Evolutionary conservation across 2,797 vertebrate species (phyloP).

Genomic region (Pseudochaenichthys georgianus): DNA sequence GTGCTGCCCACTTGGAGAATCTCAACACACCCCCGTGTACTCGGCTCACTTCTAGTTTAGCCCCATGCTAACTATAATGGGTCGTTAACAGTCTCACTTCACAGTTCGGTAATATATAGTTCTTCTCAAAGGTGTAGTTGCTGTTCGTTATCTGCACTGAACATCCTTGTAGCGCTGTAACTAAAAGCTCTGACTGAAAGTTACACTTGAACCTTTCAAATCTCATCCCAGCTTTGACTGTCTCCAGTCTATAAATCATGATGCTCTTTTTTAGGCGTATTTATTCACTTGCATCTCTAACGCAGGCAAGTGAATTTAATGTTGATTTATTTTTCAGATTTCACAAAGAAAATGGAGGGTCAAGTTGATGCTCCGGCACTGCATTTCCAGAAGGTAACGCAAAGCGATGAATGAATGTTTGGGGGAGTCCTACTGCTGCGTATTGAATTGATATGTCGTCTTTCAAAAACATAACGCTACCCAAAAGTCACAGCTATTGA

Average conservation of each 20-base stretch:
- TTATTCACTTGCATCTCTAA: not conserved
- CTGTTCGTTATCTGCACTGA: not conserved
- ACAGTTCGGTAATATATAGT: too few species aligned
- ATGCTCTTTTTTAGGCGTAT: not conserved
- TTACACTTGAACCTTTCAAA: not conserved
- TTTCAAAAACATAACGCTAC: not conserved
- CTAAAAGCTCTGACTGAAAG: not conserved
- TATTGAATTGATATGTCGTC: not conserved
- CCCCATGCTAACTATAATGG: too few species aligned
- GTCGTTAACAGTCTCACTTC: too few species aligned
- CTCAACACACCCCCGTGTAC: too few species aligned
- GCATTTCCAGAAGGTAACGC: slow-evolving; percentile 93
- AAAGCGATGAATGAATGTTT: too few species aligned
- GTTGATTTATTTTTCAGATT: slow-evolving; percentile 82
- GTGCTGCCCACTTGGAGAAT: too few species aligned
- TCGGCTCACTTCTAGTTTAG: too few species aligned
- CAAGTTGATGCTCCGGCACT: slow-evolving; percentile 92
- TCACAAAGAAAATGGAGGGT: slow-evolving; percentile 94
- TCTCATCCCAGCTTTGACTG: too few species aligned
- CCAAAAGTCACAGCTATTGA: not conserved
- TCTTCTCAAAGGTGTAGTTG: too few species aligned
- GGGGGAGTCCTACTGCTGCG: not conserved
- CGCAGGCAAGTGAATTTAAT: not conserved
- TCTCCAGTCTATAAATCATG: too few species aligned
- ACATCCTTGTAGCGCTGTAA: not conserved